A percentile compares a stretch with the other conserved stretches of the same genome.
These are phyloP conservation scores for Sinotaia quadrata DNA, from an alignment of 2,888 invertebrate genomes.

Conservation along the genomic window DNA sequence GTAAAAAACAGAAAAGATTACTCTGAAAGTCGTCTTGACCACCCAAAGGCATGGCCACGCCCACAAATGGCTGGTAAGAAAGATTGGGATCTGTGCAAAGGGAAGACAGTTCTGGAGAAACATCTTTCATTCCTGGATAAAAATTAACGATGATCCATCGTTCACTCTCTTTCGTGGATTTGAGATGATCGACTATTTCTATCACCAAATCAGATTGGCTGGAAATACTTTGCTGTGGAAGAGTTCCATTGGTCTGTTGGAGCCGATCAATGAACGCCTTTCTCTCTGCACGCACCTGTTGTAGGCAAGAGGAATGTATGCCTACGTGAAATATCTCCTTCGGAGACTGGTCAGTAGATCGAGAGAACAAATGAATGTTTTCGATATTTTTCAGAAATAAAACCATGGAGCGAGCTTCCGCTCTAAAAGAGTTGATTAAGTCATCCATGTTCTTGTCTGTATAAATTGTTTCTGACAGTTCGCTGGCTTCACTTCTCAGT, in stretches of 20 bases:
- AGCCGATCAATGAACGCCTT: conserved; percentile 9
- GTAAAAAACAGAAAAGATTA: conserved; percentile 68
- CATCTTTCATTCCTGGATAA: conserved; percentile 36
- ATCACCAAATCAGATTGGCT: conserved; percentile 10
- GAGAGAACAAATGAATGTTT: conserved; percentile 44
- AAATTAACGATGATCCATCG: conserved; percentile 46
- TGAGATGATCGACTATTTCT: conserved; percentile 11
- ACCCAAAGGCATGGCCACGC: conserved; percentile 48
- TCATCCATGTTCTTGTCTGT: conserved; percentile 3
- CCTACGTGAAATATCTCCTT: conserved; percentile 13
- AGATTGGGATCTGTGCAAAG: conserved; percentile 37
- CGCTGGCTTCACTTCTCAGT: background rate
- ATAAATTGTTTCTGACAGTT: conserved; percentile 13
- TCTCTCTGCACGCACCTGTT: conserved; percentile 5
- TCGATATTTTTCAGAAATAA: conserved; percentile 19
- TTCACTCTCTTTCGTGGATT: background rate
- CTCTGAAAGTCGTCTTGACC: conserved; percentile 39
- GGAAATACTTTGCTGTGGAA: conserved; percentile 1
- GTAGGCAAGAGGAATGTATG: conserved; percentile 3
- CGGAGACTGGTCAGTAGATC: background rate
- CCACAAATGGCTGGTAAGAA: conserved; percentile 51
- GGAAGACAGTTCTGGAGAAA: conserved; percentile 34
- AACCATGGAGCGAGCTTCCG: conserved; percentile 4
- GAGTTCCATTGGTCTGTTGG: background rate
- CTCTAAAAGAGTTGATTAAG: conserved; percentile 3